These are phyloP conservation scores for Pipa parva DNA, from an alignment of 2,113 vertebrate species.

Conservation along the genomic window DNA sequence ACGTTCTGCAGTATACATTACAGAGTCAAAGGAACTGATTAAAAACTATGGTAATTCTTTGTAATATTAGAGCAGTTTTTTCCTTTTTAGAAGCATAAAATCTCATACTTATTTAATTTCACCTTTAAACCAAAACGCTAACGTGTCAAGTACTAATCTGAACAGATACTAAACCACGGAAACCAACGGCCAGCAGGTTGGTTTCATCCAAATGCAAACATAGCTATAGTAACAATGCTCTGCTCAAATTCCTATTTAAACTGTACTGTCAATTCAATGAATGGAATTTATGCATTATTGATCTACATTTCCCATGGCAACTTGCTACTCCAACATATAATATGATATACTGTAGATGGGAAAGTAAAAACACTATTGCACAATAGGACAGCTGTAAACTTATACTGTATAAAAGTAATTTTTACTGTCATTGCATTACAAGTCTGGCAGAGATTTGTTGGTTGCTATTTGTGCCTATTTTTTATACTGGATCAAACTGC, in stretches of 20 bases:
- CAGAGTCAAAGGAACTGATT: background rate
- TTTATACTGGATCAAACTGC: too few relatives aligned
- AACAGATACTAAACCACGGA: background rate
- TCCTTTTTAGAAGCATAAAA: background rate
- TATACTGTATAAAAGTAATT: too few relatives aligned
- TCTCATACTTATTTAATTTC: background rate
- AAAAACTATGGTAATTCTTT: too few relatives aligned
- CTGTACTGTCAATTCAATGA: background rate
- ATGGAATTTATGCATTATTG: constrained; percentile 18
- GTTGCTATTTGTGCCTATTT: too few relatives aligned
- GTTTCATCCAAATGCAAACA: background rate
- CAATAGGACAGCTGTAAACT: background rate
- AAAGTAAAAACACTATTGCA: background rate
- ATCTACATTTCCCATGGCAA: constrained; percentile 9
- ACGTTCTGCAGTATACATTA: background rate
- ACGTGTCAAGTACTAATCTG: background rate
- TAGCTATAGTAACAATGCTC: background rate
- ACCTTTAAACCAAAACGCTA: background rate
- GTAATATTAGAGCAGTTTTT: background rate
- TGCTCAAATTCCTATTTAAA: constrained; percentile 13
- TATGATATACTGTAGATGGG: background rate
- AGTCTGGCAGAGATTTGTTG: too few relatives aligned
- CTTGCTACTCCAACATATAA: constrained; percentile 2
- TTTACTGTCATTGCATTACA: too few relatives aligned
- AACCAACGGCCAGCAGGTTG: constrained; percentile 2